Conservation (phyloP, 1,140 invertebrate genomes). For the Orchesella cincta region DNA sequence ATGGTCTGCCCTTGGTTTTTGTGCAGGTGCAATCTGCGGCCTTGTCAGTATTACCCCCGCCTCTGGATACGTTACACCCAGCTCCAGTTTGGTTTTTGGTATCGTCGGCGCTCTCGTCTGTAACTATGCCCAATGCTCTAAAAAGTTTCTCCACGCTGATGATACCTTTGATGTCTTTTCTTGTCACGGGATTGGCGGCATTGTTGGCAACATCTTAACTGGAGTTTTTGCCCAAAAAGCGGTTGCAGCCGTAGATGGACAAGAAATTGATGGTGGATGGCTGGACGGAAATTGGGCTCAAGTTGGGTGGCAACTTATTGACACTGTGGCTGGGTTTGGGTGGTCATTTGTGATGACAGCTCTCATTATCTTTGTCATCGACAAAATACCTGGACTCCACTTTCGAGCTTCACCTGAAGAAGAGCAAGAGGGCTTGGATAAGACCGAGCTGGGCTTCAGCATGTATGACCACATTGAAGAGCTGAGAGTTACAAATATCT, state of each 20-base stretch:
- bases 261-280: slow-evolving; percentile 45
- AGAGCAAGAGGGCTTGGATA: slow-evolving; percentile 43
- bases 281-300: slow-evolving; percentile 47
- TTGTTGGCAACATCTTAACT: slow-evolving; percentile 46
- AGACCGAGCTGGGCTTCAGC: slow-evolving; percentile 40
- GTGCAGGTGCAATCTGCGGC: slow-evolving; percentile 44
- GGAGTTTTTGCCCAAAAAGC: slow-evolving; percentile 44
- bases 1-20: slow-evolving; percentile 47
- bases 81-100: slow-evolving; percentile 43
- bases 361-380: slow-evolving; percentile 43
- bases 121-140: slow-evolving; percentile 37
- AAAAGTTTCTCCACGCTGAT: slow-evolving; percentile 40
- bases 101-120: slow-evolving; percentile 40
- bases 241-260: slow-evolving; percentile 43
- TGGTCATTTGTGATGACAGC: slow-evolving; percentile 45
- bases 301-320: slow-evolving; percentile 38
- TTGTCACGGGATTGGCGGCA: slow-evolving; percentile 43
- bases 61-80: slow-evolving; percentile 41
- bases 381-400: slow-evolving; percentile 47
- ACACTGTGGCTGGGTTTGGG: slow-evolving; percentile 40
- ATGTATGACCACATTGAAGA: slow-evolving; percentile 44
- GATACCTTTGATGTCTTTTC: slow-evolving; percentile 48
- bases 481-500: not conserved
- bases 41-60: slow-evolving; percentile 43
- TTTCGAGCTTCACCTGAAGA: slow-evolving; percentile 37